Evolutionary conservation across 1,140 invertebrate genomes (phyloP).

Genomic region (Drosophila rufa): DNA sequence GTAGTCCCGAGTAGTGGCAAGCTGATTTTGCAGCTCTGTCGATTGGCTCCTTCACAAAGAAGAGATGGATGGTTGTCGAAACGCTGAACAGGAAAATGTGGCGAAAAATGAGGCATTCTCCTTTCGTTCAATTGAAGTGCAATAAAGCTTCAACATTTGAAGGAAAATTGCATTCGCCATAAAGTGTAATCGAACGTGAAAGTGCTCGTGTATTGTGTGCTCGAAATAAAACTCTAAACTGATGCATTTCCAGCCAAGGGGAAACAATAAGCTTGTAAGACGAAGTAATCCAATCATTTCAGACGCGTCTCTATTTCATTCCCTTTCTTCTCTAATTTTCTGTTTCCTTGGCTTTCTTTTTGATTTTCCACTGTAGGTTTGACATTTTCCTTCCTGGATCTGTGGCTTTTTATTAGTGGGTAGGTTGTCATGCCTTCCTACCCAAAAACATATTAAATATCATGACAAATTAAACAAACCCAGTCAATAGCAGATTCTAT

Average conservation of each 20-base stretch:
- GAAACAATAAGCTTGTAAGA: conserved; percentile 28
- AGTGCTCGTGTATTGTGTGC: conserved; percentile 2
- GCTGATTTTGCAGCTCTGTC: conserved; percentile 17
- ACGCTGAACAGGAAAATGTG: conserved; percentile 10
- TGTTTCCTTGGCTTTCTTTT: neutral
- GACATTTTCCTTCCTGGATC: conserved; percentile 13
- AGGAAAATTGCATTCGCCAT: conserved; percentile 18
- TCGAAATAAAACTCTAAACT: conserved; percentile 4
- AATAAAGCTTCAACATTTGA: neutral
- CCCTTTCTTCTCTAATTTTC: neutral
- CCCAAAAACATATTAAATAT: conserved; percentile 18
- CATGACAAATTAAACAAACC: conserved; percentile 35
- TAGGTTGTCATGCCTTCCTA: neutral
- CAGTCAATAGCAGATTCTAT: conserved; percentile 8
- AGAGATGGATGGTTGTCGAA: conserved; percentile 14
- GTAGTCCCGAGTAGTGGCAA: conserved; percentile 10
- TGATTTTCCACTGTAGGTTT: neutral
- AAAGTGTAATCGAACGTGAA: conserved; percentile 3
- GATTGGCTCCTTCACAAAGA: conserved; percentile 17
- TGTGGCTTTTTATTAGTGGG: conserved; percentile 7
- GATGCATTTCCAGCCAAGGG: neutral
- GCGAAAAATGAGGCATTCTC: neutral
- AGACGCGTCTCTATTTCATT: conserved; percentile 15
- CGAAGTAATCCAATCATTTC: conserved; percentile 49
- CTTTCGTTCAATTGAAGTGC: conserved; percentile 1